Base-by-base conservation (phyloP, 2,113 vertebrate genomes). In the Euleptes europaea region DNA sequence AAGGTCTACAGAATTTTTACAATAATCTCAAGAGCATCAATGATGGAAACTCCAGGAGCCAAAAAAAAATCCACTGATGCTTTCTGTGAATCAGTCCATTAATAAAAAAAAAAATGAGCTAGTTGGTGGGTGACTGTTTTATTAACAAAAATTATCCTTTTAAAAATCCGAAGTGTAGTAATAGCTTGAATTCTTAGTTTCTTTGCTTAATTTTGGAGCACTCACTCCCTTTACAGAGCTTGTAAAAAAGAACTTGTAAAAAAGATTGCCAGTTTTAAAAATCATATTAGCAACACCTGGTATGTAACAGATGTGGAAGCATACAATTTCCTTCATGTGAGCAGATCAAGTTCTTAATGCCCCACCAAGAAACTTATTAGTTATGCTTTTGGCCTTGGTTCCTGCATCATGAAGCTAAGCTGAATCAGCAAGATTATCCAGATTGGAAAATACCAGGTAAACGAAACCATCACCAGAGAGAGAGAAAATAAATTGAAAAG, bases 211-310 rank as follows among this genome's bases (percentile, higher is more conserved):
- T 10, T 65, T 60, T 33, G 33, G 54, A 74, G 63, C 54, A 42
- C 28, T 83, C 31, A 23, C 54, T 83, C 72, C 47, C 42, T 33
- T 77, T 42, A 38, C 17, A 13, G 35, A 35, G 57, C 57, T 57
- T 57, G 31, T 42, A 42, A 5, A 69, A 47, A 84, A 49, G 2
- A 57, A n/a, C n/a, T n/a, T n/a, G n/a, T n/a, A n/a, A n/a, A n/a
- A 49, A 35, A 69, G 69, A 84, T 69, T 51, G 42, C 44, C 28
- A 54, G 44, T n/a, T 44, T n/a, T 67, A 84, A 84, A 67, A 15
- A 49, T 84, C 77, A 78, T 70, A 70, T 84, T 84, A 78, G 63
- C 65, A 84, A 70, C 74, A 84, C 66, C 83, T 84, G 74, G 49
- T 70, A 84, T 78, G 74, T 69, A 77, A 77, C 83, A 84, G 73